phyloP scores from a whole-genome alignment of 2,888 invertebrate species.

The Hylaea fasciaria region DNA sequence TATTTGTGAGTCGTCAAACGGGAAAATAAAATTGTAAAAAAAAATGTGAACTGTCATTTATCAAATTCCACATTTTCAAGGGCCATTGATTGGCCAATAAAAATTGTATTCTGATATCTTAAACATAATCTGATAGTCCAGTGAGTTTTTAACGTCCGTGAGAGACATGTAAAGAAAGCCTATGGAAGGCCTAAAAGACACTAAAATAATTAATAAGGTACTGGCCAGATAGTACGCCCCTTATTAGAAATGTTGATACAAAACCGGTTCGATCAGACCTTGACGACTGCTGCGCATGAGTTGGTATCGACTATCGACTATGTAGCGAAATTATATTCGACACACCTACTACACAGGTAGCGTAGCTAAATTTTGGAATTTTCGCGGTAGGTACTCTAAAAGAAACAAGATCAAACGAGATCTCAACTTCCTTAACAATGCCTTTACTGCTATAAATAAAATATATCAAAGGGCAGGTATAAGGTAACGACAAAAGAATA shows the following conservation, averaged over 20 bases:
- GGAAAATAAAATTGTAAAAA: no score
- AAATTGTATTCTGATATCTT: no score
- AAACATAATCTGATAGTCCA: no score
- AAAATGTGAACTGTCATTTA: no score
- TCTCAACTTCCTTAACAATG: background rate
- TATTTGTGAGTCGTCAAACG: no score
- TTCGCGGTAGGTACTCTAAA: no score
- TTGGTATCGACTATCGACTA: conserved; percentile 26
- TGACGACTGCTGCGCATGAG: conserved; percentile 31
- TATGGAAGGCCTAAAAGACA: no score
- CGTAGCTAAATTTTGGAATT: no score
- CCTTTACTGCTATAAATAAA: conserved; percentile 6
- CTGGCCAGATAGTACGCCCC: conserved; percentile 2
- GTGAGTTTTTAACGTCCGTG: no score
- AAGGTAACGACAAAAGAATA: conserved; percentile 19
- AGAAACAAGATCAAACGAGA: background rate
- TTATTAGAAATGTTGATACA: conserved; percentile 22
- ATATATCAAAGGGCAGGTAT: conserved; percentile 9
- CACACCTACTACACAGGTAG: conserved; percentile 4
- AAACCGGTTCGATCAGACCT: conserved; percentile 42
- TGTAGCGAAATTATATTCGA: conserved; percentile 31
- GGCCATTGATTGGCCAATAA: no score
- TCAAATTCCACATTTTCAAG: no score
- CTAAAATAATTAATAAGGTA: conserved; percentile 1
- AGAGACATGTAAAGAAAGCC: no score